phyloP scores from a whole-genome alignment of 2,113 vertebrate species.

The Stigmatopora argus region DNA sequence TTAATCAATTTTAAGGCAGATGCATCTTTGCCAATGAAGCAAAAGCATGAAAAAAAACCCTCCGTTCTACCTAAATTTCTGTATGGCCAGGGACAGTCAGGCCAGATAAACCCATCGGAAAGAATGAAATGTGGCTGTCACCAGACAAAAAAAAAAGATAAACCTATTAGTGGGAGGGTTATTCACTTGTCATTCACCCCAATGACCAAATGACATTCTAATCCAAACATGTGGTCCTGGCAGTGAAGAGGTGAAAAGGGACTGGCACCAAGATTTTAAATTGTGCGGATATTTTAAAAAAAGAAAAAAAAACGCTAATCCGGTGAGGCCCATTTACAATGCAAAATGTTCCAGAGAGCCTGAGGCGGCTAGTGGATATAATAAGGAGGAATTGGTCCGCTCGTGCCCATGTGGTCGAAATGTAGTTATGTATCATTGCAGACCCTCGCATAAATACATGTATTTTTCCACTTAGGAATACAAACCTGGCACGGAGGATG shows the following conservation, averaged over 20 bases:
- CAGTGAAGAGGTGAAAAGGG: background rate
- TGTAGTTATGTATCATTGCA: background rate
- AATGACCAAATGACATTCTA: conserved; percentile 47
- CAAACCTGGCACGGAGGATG: conserved; percentile 87
- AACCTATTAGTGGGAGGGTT: conserved; percentile 47
- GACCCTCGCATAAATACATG: conserved; percentile 2
- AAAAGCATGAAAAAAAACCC: background rate
- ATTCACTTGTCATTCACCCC: conserved; percentile 53
- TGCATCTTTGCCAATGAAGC: too few species aligned
- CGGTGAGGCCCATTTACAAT: conserved; percentile 8
- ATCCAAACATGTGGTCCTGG: conserved; percentile 45
- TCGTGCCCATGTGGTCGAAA: background rate
- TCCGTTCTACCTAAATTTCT: conserved; percentile 37
- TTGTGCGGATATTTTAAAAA: background rate
- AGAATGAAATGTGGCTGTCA: conserved; percentile 44
- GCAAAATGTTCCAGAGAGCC: conserved; percentile 2
- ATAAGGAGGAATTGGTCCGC: conserved; percentile 8
- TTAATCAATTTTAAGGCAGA: background rate
- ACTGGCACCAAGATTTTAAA: background rate
- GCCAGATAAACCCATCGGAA: conserved; percentile 50
- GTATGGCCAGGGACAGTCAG: conserved; percentile 41
- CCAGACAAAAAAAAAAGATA: conserved; percentile 39
- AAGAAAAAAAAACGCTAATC: background rate
- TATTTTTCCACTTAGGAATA: background rate
- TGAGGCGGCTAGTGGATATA: conserved; percentile 4